A percentile compares a stretch with the other conserved stretches of the same genome.
Evolutionary conservation across 1,140 invertebrate species (phyloP).

Genomic region (Drepana arcuata): DNA sequence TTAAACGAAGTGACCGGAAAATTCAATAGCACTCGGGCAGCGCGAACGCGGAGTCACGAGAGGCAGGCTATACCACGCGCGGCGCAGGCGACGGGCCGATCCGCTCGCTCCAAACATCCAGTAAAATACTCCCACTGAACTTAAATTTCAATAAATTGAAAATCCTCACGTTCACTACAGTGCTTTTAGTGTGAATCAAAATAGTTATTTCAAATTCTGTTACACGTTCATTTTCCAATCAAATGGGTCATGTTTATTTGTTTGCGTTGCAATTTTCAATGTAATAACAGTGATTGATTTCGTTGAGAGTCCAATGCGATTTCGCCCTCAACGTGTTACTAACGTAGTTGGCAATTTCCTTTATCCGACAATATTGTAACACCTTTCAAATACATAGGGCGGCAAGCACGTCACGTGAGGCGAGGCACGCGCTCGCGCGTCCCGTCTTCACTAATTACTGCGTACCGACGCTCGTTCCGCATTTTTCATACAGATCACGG

Average conservation of each 20-base stretch:
- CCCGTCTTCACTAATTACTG: conserved; percentile 47
- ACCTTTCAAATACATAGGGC: no score
- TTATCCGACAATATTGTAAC: conserved; percentile 11
- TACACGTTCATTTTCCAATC: conserved; percentile 27
- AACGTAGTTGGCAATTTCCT: conserved; percentile 10
- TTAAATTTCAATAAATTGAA: conserved; percentile 43
- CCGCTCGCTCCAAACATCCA: conserved; percentile 12
- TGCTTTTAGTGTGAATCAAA: conserved; percentile 30
- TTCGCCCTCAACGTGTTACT: no score
- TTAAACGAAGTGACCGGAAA: conserved; percentile 33
- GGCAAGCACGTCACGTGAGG: not conserved
- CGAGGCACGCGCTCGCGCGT: conserved; percentile 13
- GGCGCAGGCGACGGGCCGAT: conserved; percentile 7
- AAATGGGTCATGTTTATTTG: conserved; percentile 18
- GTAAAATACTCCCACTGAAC: conserved; percentile 29
- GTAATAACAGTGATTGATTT: conserved; percentile 3
- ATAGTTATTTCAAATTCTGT: conserved; percentile 33
- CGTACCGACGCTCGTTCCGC: conserved; percentile 32
- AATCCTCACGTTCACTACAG: conserved; percentile 24
- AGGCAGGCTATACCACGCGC: conserved; percentile 13
- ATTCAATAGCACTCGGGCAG: conserved; percentile 28
- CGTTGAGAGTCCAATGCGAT: no score
- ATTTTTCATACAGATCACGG: conserved; percentile 63
- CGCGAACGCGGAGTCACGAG: no score
- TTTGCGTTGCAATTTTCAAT: conserved; percentile 5